A percentile compares a stretch with the other conserved stretches of the same genome.
These are phyloP conservation scores for Alaudala cheleensis DNA, from an alignment of 2,113 vertebrate species.

Conservation along the genomic window DNA sequence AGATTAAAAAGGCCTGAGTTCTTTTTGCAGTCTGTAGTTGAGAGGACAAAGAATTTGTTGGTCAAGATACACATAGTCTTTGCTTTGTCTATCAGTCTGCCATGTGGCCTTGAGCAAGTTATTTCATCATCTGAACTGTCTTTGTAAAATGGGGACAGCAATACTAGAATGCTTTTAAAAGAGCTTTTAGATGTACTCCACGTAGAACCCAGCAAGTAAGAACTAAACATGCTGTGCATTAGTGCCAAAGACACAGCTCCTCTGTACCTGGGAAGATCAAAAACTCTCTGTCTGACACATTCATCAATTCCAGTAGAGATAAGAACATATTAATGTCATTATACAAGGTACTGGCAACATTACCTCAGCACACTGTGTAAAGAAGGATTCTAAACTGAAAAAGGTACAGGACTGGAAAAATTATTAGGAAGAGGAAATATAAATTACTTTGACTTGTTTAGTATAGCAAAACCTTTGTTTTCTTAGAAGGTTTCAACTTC, in stretches of 20 bases:
- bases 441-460: background rate
- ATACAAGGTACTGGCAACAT: background rate
- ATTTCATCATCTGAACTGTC: background rate
- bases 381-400: background rate
- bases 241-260: background rate
- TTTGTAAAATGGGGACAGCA: background rate
- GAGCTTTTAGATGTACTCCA: background rate
- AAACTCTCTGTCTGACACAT: background rate
- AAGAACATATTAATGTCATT: conserved; percentile 21
- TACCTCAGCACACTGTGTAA: background rate
- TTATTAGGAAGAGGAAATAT: background rate
- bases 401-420: background rate
- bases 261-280: conserved; percentile 3
- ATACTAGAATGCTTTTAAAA: background rate
- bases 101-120: background rate
- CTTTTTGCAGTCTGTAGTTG: background rate
- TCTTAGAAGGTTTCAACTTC: background rate
- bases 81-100: background rate
- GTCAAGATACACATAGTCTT: background rate
- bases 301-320: background rate
- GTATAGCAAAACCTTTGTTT: background rate
- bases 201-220: background rate
- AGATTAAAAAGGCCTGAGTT: background rate
- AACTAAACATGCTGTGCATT: background rate
- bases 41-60: background rate